These are phyloP conservation scores for Ochlodes sylvanus DNA, from an alignment of 2,888 invertebrate genomes.

Conservation along the genomic window DNA sequence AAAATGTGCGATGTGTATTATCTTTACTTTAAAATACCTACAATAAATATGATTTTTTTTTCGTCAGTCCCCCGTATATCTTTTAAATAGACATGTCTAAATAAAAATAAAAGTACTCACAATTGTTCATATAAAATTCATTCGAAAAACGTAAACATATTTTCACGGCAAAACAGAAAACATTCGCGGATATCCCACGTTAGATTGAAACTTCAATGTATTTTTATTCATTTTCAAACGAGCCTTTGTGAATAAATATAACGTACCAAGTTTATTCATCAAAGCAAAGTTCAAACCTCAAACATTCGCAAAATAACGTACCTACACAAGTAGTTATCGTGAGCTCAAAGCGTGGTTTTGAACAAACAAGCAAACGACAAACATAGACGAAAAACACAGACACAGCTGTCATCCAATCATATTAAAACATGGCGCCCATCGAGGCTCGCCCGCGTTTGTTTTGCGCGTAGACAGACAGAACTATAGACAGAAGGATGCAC, in stretches of 20 bases:
- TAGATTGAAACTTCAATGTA: background rate
- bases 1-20: no score
- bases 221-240: background rate
- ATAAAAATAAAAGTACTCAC: no score
- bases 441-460: background rate
- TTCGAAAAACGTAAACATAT: constrained; percentile 1
- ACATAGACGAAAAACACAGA: constrained; percentile 29
- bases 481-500: background rate
- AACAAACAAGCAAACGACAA: constrained; percentile 20
- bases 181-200: no score
- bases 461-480: background rate
- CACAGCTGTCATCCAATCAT: constrained; percentile 33
- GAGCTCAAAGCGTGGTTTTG: constrained; percentile 11
- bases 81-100: no score
- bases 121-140: background rate
- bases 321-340: background rate
- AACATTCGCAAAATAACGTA: background rate
- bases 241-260: background rate
- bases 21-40: no score
- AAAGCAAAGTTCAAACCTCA: background rate
- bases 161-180: no score
- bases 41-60: no score
- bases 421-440: constrained; percentile 27
- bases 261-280: background rate
- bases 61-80: no score